These are phyloP conservation scores for Calliphora vicina DNA, from an alignment of 1,140 invertebrate species.

Conservation along the genomic window DNA sequence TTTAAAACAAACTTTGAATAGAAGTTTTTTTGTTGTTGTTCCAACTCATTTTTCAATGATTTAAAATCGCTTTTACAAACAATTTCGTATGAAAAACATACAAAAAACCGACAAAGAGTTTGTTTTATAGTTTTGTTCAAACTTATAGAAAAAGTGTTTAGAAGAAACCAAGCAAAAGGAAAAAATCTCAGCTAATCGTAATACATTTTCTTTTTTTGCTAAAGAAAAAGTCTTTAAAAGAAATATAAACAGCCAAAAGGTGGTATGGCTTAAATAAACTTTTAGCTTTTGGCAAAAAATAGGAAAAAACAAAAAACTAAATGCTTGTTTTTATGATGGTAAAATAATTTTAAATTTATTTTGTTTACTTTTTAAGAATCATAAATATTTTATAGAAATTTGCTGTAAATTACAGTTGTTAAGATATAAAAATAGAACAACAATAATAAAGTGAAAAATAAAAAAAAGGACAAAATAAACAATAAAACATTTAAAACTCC, in stretches of 20 bases:
- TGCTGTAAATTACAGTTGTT: not conserved
- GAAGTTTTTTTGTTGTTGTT: not conserved
- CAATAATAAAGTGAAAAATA: not conserved
- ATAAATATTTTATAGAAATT: not conserved
- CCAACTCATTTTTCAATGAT: too few relatives aligned
- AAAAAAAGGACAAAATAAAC: not conserved
- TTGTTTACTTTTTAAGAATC: not conserved
- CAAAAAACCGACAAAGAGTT: not conserved
- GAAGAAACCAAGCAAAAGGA: not conserved
- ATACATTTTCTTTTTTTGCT: not conserved
- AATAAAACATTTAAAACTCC: not conserved
- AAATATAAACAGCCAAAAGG: not conserved
- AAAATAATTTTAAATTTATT: too few relatives aligned
- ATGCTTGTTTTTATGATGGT: not conserved
- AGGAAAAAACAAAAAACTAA: not conserved
- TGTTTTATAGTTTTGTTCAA: not conserved
- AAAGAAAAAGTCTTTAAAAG: not conserved
- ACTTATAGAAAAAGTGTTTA: not conserved
- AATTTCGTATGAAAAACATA: not conserved
- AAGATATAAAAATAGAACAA: too few relatives aligned
- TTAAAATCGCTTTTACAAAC: too few relatives aligned
- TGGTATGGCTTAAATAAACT: not conserved
- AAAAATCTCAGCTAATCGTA: not conserved
- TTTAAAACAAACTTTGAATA: not conserved
- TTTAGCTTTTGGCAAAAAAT: not conserved